Base-by-base conservation (phyloP, 2,888 invertebrate genomes). In the Lamellibrachia satsuma region DNA sequence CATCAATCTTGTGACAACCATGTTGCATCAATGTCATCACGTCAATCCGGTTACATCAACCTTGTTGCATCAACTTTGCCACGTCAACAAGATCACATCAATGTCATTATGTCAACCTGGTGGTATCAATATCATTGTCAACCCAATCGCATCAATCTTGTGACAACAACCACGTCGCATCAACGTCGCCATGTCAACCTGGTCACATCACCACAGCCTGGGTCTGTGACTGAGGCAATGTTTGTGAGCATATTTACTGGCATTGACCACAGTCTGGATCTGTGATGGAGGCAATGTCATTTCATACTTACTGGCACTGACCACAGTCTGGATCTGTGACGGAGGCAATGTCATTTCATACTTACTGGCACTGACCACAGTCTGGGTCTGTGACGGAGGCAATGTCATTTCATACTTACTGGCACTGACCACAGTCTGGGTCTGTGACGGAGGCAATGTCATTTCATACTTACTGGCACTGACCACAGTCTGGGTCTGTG, bases 201-300 rank as follows among this genome's bases (percentile, higher is more conserved):
- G 11, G 15, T 9, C 60, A 55, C 15, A 15, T 97, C 9, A 99
- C 99, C 92, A 99, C 99, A 95, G 98, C 97, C 96, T 98, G 97
- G 97, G 99, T 99, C 97, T 99, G 99, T 97, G 92, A 99, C 99
- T 99, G 99, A 99, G 8, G 99, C 99, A 95, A 99, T 99, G 96
- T 99, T 99, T 95, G 99, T 99, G 95, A 99, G 97, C 92, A 99
- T 55, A 55, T 1, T 55, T 55, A 55, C 55, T 55, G 55, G 55
- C 55, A 55, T 55, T 55, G 8, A 55, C 55, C 9, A 3, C 9
- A 9, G 55, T 9, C 55, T 8, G 7, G 7, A 4, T 55, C 2
- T 39, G 39, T 55, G 55, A 60, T 15, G 1, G 11, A 60, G 60
- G 93, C 39, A 39, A 39, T 39, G 39, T 39, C 39, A 39, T 39